Evolutionary conservation across 2,113 vertebrate species (phyloP), one percentile per base, ranked within the genome.

Genomic region (Crotalus viridis): DNA sequence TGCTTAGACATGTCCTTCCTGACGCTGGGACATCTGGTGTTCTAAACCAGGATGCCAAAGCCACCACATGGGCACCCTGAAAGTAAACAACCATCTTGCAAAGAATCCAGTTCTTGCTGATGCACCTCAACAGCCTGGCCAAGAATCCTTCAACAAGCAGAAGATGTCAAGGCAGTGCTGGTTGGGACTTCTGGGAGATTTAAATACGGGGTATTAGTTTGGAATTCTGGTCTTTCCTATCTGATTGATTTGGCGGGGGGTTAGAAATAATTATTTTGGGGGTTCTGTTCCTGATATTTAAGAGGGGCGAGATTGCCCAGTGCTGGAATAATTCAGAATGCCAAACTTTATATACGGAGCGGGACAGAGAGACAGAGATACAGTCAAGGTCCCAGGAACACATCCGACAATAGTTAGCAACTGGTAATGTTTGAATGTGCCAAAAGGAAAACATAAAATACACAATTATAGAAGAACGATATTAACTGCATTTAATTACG

Each of bases 1-100:
- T 89, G 95, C 74, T 61, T 51, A 93, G 94, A 92, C 94, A 0
- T 15, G 95, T 51, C 92, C 56, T 0, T 81, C n/a, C 33, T 39
- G 33, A 15, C 33, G 0, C 1, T 81, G 69, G 6, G 69, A 33
- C 69, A 39, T 39, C n/a, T 19, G 69, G 19, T 39, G 69, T 5
- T 39, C 69, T 81, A 81, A 39, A 39, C 69, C n/a, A 19, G 15
- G n/a, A 7, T 7, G n/a, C 15, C 64, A 15, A 33, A 33, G 15
- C 13, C 69, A 21, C 17, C 33, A 3, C 69, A 81, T 1, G 39
- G 33, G 33, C 69, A 33, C 33, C 17, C 0, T 9, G 33, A 39
- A 39, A 17, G 69, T 8, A 81, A 81, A 81, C 69, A 81, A 81
- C n/a, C 1, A 0, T 12, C 17, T 81, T 39, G 3, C 74, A 17